Evolutionary conservation across 2,888 invertebrate genomes (phyloP).

Genomic region (Yponomeuta sedellus): DNA sequence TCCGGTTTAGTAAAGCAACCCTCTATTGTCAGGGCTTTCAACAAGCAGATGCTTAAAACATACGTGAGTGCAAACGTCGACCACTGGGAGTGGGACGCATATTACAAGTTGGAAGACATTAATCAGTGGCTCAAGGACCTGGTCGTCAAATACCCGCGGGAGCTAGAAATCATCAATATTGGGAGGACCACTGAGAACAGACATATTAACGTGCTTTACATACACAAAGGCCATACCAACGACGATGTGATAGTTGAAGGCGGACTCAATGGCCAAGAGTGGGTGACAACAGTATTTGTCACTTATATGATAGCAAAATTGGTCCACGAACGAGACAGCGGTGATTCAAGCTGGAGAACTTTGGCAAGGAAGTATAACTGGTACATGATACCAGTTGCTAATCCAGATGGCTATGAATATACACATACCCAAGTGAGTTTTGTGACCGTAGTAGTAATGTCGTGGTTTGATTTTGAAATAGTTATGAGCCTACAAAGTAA

Average conservation of each 20-base stretch:
- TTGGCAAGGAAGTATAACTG: conserved; percentile 1
- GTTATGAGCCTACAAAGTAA: too few species aligned
- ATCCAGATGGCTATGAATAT: conserved; percentile 84
- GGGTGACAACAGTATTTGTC: conserved; percentile 79
- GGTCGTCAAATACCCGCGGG: conserved; percentile 39
- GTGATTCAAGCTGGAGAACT: not conserved
- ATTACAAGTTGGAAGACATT: conserved; percentile 77
- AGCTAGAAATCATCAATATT: conserved; percentile 31
- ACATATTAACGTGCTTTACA: not conserved
- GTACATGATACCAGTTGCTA: conserved; percentile 75
- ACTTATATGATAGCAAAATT: conserved; percentile 57
- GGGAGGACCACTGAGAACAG: not conserved
- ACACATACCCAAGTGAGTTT: conserved; percentile 33
- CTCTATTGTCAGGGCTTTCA: conserved; percentile 44
- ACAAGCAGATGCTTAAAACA: conserved; percentile 33
- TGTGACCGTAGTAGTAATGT: too few species aligned
- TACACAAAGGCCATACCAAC: not conserved
- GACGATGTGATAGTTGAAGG: conserved; percentile 73
- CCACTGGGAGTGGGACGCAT: conserved; percentile 66
- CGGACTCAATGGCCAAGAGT: conserved; percentile 85
- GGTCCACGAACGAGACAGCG: not conserved
- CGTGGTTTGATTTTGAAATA: too few species aligned
- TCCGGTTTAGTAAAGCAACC: conserved; percentile 12
- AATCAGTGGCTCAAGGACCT: conserved; percentile 75
- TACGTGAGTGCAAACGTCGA: conserved; percentile 34